Conservation (phyloP, 2,888 invertebrate species). For the Chrysina gloriosa region DNA sequence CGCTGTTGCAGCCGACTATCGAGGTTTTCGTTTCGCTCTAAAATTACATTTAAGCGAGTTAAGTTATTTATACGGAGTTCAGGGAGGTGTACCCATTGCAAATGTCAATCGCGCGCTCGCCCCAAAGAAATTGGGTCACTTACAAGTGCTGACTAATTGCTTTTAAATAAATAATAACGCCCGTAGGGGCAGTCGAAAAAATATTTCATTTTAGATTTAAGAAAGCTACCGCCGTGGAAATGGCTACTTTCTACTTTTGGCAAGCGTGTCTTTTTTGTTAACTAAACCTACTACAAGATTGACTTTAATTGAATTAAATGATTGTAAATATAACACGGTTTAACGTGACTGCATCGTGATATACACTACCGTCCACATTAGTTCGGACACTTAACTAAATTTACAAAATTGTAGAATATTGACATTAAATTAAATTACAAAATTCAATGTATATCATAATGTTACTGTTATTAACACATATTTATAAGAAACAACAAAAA, state of each 20-base stretch:
- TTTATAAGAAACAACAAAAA: no score
- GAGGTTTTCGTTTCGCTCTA: slow-evolving; percentile 10
- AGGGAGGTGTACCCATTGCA: slow-evolving; percentile 23
- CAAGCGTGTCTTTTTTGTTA: neutral
- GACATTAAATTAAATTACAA: no score
- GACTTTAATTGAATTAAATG: no score
- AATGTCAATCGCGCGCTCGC: slow-evolving; percentile 29
- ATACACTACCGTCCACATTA: no score
- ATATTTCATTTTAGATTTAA: neutral
- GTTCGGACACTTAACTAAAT: no score
- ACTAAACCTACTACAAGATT: no score
- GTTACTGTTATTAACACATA: no score
- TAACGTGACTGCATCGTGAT: no score
- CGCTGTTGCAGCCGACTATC: neutral
- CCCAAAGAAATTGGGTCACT: slow-evolving; percentile 32
- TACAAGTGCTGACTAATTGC: slow-evolving; percentile 24
- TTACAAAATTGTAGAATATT: no score
- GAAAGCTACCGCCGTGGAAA: neutral
- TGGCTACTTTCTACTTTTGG: slow-evolving; percentile 7
- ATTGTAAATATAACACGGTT: no score
- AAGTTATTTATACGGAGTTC: slow-evolving; percentile 27
- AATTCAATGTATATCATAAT: no score
- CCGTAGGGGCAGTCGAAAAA: neutral
- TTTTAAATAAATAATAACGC: slow-evolving; percentile 25
- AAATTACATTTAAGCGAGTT: slow-evolving; percentile 20